Base-by-base conservation (phyloP, 2,888 invertebrate genomes). In the Luperina testacea region DNA sequence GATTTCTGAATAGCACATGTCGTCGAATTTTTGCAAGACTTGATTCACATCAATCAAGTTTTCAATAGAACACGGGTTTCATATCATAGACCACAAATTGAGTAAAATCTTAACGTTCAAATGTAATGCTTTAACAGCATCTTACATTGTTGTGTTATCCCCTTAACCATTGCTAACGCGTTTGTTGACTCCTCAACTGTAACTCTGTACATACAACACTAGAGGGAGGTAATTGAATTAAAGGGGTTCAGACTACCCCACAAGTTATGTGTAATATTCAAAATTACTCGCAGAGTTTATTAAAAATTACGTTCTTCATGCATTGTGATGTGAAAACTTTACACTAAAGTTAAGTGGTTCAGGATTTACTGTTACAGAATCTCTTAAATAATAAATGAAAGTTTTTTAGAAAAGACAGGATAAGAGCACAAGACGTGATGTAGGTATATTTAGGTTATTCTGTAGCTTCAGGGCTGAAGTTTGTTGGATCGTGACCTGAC, bases 171-270 rank as follows among this genome's bases (percentile, higher is more conserved):
- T 24, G 72, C 51, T 84, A 84, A 82, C 48, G 73, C 27, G 75
- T 84, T 80, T 84, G 80, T 84, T 70, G 84, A 84, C 80, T 73
- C 80, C 73, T 45, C 27, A 71, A 57, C 69, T 65, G 32, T 32
- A 32, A 32, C 32, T 72, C 64, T 70, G 77, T 27, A 45, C 63
- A 45, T 32, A 77, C 80, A 32, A 42, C 48, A 27, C 45, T 61
- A 27, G 27, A 53, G 84, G 70, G 24, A 61, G 70, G 32, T 80
- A 70, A 82, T 80, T 17, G 8, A 61, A 63, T 82, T 70, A 70
- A 65, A 65, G 59, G 83, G 83, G 69, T 38, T 38, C 38, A 64
- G 51, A 70, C 32, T 68, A 81, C 51, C 59, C 63, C 64, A 70
- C 6, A 68, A 68, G 78, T 77, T 65, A 81, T 69, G 32, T 59